Percentiles rank a stretch among this genome's conserved stretches.
Evolutionary conservation across 2,797 vertebrate species (phyloP).

Genomic region (Anguilla megastoma): DNA sequence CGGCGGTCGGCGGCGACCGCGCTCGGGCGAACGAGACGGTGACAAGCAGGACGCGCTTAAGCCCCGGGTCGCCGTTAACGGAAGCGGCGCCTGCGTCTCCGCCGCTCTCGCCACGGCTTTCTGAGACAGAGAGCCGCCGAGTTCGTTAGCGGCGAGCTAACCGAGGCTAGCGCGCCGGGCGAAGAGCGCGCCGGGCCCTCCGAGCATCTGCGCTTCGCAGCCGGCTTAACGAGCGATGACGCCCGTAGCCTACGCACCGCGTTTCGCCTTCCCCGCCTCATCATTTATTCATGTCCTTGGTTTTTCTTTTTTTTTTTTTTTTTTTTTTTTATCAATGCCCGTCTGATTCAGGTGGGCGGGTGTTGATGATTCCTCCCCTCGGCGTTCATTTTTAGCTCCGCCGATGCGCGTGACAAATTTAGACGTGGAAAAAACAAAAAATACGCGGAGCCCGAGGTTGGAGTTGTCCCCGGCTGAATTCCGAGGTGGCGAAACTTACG

Average conservation of each 20-base stretch:
- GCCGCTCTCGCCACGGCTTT: background rate
- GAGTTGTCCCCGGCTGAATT: background rate
- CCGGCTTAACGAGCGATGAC: background rate
- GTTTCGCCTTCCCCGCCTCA: background rate
- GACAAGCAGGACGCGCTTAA: background rate
- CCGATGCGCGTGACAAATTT: background rate
- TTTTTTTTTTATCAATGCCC: background rate
- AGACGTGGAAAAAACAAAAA: background rate
- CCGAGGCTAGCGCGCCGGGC: background rate
- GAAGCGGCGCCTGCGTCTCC: background rate
- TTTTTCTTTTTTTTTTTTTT: background rate
- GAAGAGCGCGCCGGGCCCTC: background rate
- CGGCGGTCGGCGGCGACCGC: background rate
- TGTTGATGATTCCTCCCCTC: background rate
- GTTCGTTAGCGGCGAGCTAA: background rate
- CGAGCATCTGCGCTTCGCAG: background rate
- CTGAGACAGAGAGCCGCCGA: background rate
- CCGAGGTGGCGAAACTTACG: background rate
- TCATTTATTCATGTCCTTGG: conserved; percentile 32
- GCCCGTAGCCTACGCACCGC: background rate
- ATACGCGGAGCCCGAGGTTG: background rate
- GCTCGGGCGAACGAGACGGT: background rate
- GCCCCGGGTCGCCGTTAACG: background rate
- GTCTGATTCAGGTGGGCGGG: background rate
- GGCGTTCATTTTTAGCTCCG: conserved; percentile 1